Base-by-base conservation (phyloP, 1,140 invertebrate species). In the Drosophila lini region DNA sequence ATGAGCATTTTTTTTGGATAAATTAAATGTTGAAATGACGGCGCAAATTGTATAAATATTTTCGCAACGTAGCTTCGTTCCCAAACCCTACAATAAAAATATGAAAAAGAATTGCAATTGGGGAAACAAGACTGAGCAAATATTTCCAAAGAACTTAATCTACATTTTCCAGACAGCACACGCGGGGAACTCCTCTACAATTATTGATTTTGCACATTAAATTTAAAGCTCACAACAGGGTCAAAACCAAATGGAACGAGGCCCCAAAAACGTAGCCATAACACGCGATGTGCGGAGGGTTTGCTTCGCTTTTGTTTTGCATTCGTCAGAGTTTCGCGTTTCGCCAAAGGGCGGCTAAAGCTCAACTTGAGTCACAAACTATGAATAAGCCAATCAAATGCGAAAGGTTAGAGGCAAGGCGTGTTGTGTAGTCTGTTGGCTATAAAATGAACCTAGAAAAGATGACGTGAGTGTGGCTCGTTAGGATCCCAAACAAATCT, bases 171-270 rank as follows among this genome's bases (percentile, higher is more conserved):
- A 42, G 41, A 8, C 41, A n/a, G 38, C 15, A 15, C 19, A 13
- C 2, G 5, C 19, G 34, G 16, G 36, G 0, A 40, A 40, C n/a
- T 52, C 45, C 28, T 22, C 19, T 53, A 3, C 40, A 42, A 59
- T 42, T 81, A 81, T 81, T 77, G 78, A 81, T 81, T 81, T 74
- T n/a, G 25, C 48, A 50, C 76, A 50, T 32, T 48, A 56, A 41
- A 56, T 68, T 81, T 69, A 57, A 71, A 77, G 56, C 75, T 41
- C 31, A 40, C 59, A 65, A 86, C 73, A 78, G 73, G 84, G 83
- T 83, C 80, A 80, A 80, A 86, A 70, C 76, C 84, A 83, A 74
- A 44, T 68, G 71, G 74, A 71, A 62, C 63, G 44, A 60, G 53
- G 41, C 53, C 53, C 15, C 28, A 53, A 44, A 62, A 86, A 88